phyloP scores from a whole-genome alignment of 2,113 vertebrate genomes.

The Myotis lucifugus region DNA sequence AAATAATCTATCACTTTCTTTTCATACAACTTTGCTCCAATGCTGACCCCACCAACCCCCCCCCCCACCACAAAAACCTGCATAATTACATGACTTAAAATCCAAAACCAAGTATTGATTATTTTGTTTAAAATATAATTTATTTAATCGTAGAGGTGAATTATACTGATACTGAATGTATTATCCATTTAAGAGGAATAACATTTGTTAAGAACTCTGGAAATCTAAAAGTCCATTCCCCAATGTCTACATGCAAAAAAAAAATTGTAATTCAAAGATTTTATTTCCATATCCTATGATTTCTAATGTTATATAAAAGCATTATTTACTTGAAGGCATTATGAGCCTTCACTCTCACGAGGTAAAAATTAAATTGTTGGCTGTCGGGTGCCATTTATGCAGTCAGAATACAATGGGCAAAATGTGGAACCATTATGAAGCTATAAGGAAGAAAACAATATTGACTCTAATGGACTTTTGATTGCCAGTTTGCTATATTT shows the following conservation, averaged over 20 bases:
- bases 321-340: conserved; percentile 46
- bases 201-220: not conserved
- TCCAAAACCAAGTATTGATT: not conserved
- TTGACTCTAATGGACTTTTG: conserved; percentile 57
- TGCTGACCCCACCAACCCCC: rapidly evolving
- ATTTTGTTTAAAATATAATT: not conserved
- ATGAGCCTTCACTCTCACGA: not conserved
- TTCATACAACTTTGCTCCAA: conserved; percentile 25
- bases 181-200: conserved; percentile 53
- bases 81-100: conserved; percentile 22
- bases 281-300: conserved; percentile 21
- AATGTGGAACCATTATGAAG: conserved; percentile 38
- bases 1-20: conserved; percentile 48
- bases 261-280: not conserved
- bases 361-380: conserved; percentile 30
- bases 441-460: not conserved
- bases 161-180: not conserved
- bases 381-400: not conserved
- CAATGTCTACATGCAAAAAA: not conserved
- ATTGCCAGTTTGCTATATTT: conserved; percentile 54
- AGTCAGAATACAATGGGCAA: conserved; percentile 26
- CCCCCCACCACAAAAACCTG: not conserved
- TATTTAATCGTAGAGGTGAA: not conserved
- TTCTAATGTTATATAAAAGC: not conserved
- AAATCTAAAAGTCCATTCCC: conserved; percentile 35